A percentile compares a stretch with the other conserved stretches of the same genome.
Conservation (phyloP, 2,888 invertebrate species). For the Cephus spinipes region DNA sequence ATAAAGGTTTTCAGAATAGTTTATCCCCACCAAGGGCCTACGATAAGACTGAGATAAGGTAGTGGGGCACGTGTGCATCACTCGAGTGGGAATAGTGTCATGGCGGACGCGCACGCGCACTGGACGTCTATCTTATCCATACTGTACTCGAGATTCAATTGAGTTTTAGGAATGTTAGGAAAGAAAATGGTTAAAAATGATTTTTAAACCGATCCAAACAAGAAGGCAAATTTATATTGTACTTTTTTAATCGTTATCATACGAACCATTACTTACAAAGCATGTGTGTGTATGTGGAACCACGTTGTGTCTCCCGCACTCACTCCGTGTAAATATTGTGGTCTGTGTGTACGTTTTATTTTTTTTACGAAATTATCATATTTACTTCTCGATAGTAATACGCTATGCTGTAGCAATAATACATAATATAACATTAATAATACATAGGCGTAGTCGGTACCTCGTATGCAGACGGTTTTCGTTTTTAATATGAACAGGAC, state of each 20-base stretch:
- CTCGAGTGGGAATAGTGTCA: background rate
- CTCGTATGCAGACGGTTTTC: slow-evolving; percentile 23
- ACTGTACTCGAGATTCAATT: background rate
- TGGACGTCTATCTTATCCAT: background rate
- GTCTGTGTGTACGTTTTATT: slow-evolving; percentile 26
- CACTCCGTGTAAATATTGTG: slow-evolving; percentile 22
- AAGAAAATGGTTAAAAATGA: background rate
- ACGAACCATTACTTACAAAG: slow-evolving; percentile 65
- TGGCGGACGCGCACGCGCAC: background rate
- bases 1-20: background rate
- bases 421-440: slow-evolving; percentile 62
- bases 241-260: slow-evolving; percentile 60
- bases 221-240: slow-evolving; percentile 22
- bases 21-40: background rate
- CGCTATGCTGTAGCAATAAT: slow-evolving; percentile 50
- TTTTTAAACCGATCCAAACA: background rate
- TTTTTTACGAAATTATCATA: slow-evolving; percentile 49
- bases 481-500: slow-evolving; percentile 41
- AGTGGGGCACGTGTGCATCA: background rate
- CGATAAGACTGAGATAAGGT: slow-evolving; percentile 9
- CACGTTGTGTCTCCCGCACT: background rate
- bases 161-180: background rate
- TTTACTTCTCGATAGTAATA: slow-evolving; percentile 44
- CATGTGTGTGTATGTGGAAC: slow-evolving; percentile 53
- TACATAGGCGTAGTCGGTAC: slow-evolving; percentile 56